Evolutionary conservation across 92 coral and sea anemone genomes (phyloP).

Genomic region (Phenganax stokvisi): DNA sequence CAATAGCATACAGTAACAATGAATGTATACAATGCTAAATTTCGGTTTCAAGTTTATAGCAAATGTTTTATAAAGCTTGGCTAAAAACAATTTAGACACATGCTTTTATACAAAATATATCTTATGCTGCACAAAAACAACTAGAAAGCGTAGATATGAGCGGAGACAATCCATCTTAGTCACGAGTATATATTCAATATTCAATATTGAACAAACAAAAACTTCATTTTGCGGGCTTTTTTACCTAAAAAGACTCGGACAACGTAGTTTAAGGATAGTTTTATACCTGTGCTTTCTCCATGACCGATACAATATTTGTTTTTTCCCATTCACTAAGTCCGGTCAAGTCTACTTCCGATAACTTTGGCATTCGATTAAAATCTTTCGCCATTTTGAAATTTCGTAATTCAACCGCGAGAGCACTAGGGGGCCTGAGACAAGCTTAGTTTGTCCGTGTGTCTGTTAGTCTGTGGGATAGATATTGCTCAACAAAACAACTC

Average conservation of each 20-base stretch:
- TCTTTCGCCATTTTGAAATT: conserved; percentile 29
- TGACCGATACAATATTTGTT: conserved; percentile 68
- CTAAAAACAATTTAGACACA: no score
- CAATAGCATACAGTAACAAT: no score
- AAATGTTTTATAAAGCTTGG: background rate
- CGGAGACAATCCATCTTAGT: no score
- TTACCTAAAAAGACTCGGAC: background rate
- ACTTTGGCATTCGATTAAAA: conserved; percentile 40
- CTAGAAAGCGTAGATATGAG: no score
- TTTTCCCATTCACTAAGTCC: conserved; percentile 86
- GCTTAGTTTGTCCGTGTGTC: no score
- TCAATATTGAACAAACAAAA: background rate
- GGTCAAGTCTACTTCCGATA: conserved; percentile 77
- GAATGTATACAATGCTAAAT: background rate
- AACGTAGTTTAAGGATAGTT: background rate
- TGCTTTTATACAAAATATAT: no score
- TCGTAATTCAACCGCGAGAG: background rate
- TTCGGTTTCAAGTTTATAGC: background rate
- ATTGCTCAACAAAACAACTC: no score
- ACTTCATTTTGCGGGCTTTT: background rate
- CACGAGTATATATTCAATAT: background rate
- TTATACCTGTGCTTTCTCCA: conserved; percentile 86
- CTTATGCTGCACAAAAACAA: no score
- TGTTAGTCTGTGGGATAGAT: no score
- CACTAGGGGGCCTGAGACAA: background rate